A percentile compares a stretch with the other conserved stretches of the same genome.
Conservation (phyloP, 1,140 invertebrate species). For the Drosophila repleta region DNA sequence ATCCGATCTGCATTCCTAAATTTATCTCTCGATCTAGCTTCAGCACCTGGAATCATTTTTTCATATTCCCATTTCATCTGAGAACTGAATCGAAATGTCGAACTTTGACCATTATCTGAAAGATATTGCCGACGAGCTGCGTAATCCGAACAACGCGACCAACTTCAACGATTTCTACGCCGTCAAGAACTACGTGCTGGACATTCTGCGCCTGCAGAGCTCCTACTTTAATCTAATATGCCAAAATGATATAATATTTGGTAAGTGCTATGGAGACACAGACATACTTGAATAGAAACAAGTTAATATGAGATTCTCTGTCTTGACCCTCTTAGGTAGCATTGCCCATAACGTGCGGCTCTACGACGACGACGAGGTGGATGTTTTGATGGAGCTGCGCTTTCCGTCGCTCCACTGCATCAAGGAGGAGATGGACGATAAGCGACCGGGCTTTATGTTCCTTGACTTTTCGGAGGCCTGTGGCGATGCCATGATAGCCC, state of each 20-base stretch:
- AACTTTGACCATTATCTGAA: slow-evolving; percentile 38
- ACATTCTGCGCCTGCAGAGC: slow-evolving; percentile 8
- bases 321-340: slow-evolving; percentile 44
- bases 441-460: slow-evolving; percentile 47
- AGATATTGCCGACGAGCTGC: slow-evolving; percentile 1
- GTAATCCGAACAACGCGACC: not conserved
- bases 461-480: slow-evolving; percentile 44
- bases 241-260: slow-evolving; percentile 35
- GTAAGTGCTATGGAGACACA: slow-evolving; percentile 20
- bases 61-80: too few species aligned
- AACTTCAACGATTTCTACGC: slow-evolving; percentile 21
- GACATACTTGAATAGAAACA: not conserved
- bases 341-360: slow-evolving; percentile 37
- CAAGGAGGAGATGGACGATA: slow-evolving; percentile 7
- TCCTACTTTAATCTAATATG: slow-evolving; percentile 30
- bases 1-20: too few species aligned
- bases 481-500: not conserved
- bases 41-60: too few species aligned
- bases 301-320: not conserved
- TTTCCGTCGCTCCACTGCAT: slow-evolving; percentile 45
- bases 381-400: slow-evolving; percentile 53
- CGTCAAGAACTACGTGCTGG: slow-evolving; percentile 34
- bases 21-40: too few species aligned
- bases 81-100: slow-evolving; percentile 20
- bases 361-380: slow-evolving; percentile 39